These are phyloP conservation scores for Spodoptera littoralis DNA, from an alignment of 2,888 invertebrate species.

Conservation along the genomic window DNA sequence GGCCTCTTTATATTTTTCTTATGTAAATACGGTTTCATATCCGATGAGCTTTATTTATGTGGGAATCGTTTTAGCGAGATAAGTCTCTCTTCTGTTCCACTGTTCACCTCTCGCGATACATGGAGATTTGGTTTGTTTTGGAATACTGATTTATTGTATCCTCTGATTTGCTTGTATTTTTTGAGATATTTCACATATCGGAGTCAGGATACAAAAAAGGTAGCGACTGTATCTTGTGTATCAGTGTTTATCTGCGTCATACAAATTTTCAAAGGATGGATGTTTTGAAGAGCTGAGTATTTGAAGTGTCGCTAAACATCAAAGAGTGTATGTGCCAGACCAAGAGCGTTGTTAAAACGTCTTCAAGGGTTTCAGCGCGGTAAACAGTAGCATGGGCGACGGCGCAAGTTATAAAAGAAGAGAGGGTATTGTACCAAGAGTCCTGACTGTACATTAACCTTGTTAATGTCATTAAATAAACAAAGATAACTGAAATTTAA, in stretches of 20 bases:
- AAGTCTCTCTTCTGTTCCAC: conserved; percentile 82
- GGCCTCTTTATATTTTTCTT: conserved; percentile 89
- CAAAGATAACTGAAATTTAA: no score
- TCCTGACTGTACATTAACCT: no score
- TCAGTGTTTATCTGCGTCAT: conserved; percentile 46
- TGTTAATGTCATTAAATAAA: no score
- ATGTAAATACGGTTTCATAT: conserved; percentile 88
- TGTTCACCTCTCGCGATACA: conserved; percentile 83
- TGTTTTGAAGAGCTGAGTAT: conserved; percentile 64
- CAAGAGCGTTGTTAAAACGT: conserved; percentile 81
- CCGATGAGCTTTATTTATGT: conserved; percentile 89
- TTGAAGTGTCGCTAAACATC: conserved; percentile 83
- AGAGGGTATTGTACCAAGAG: not conserved
- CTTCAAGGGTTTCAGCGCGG: conserved; percentile 83
- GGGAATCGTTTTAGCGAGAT: conserved; percentile 89
- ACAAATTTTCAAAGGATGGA: conserved; percentile 63
- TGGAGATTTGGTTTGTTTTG: conserved; percentile 79
- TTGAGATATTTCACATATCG: conserved; percentile 49
- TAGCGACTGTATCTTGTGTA: conserved; percentile 28
- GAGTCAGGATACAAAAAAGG: conserved; percentile 29
- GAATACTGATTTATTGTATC: conserved; percentile 79
- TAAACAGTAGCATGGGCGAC: conserved; percentile 77
- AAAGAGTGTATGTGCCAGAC: conserved; percentile 77
- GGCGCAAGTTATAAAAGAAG: conserved; percentile 56
- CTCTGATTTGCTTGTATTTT: conserved; percentile 56